Percentiles rank a stretch among this genome's conserved stretches.
Conservation (phyloP, 2,113 vertebrate genomes). For the Nesospiza acunhae region DNA sequence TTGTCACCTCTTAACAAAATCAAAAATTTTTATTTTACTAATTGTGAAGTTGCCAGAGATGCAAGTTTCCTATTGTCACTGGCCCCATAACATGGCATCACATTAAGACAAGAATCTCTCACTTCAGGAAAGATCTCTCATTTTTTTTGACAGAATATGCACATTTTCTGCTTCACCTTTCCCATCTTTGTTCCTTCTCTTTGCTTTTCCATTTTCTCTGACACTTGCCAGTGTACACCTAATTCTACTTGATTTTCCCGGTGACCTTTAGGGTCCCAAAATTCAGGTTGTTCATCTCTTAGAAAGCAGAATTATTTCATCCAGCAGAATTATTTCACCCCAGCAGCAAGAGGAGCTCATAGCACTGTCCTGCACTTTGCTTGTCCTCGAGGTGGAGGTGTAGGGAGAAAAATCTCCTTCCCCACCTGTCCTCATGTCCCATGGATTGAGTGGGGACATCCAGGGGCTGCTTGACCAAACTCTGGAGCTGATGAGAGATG, state of each 20-base stretch:
- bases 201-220: neutral
- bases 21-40: neutral
- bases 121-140: neutral
- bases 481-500: neutral
- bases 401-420: neutral
- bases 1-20: neutral
- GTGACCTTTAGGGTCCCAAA: neutral
- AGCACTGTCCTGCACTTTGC: neutral
- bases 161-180: neutral
- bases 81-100: neutral
- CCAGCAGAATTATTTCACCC: neutral
- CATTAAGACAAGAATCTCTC: neutral
- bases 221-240: neutral
- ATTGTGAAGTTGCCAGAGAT: neutral
- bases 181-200: neutral
- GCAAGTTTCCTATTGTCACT: neutral
- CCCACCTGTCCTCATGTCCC: rapidly evolving
- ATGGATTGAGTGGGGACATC: neutral
- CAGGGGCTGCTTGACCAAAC: neutral
- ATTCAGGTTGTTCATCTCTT: neutral
- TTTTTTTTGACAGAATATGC: neutral
- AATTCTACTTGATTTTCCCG: neutral
- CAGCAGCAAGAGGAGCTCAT: neutral
- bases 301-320: neutral
- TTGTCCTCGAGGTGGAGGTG: neutral